Base-by-base conservation (phyloP, 2,113 vertebrate genomes). In the Brienomyrus brachyistius region DNA sequence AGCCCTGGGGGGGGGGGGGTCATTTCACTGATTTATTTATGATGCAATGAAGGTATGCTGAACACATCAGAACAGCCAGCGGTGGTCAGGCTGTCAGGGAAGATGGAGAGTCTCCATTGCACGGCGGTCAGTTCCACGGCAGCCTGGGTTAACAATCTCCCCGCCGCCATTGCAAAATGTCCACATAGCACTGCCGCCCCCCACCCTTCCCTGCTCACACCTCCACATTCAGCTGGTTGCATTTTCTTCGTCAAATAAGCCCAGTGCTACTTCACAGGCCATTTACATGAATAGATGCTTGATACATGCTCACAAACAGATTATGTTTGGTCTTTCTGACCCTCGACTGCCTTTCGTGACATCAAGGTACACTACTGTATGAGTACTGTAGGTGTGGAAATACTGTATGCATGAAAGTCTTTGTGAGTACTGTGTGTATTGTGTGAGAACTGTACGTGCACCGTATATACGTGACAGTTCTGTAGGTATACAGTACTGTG, bases 11-110 rank as follows among this genome's bases (percentile, higher is more conserved):
- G 31, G 92, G 31, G 31, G 31, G 96, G 96, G 96, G 97, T 97
- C 92, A 97, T 97, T 97, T 97, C 96, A 97, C 97, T 97, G 97
- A 95, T 98, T 98, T 99, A 99, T 99, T 98, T 98, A 99, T 98
- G 97, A 98, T 97, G 97, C 97, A 96, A 96, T 97, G 97, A 97
- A 98, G 97, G 97, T 97, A 97, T 97, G 97, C 97, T 96, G 97
- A 97, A 97, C 92, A 94, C 96, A 96, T 98, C 97, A 97, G 97
- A 97, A 97, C 94, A 96, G 96, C 96, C 97, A 97, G 97, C 97
- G 97, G 97, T 97, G 98, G 97, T 98, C 97, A 98, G 97, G 97
- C 97, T 98, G 97, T 98, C 97, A 97, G 96, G 95, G 92, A 95
- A 97, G 97, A 98, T 97, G 97, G 96, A 97, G 97, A 97, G 97